These are phyloP conservation scores for Belgica antarctica DNA, from an alignment of 2,888 invertebrate genomes.

Conservation along the genomic window DNA sequence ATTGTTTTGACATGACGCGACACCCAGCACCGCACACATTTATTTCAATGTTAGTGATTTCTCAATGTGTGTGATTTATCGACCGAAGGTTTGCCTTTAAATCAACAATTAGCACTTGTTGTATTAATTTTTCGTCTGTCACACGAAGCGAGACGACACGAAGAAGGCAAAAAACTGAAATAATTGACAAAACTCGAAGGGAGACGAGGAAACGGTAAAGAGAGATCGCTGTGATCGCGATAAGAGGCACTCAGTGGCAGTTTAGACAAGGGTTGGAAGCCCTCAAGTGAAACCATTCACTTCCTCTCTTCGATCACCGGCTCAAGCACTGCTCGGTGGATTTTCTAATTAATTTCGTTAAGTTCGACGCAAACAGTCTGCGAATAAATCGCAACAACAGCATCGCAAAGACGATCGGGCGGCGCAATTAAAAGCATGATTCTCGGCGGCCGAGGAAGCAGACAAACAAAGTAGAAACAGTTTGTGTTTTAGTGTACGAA, in stretches of 20 bases:
- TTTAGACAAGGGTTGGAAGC: constrained; percentile 20
- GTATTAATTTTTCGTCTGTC: neutral
- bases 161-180: neutral
- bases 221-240: neutral
- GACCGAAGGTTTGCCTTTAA: neutral
- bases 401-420: neutral
- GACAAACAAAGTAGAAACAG: constrained; percentile 28
- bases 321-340: neutral
- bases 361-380: constrained; percentile 6
- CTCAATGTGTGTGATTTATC: neutral
- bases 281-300: constrained; percentile 32
- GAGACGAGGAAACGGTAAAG: constrained; percentile 8
- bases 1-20: constrained; percentile 22
- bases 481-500: constrained; percentile 21
- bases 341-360: constrained; percentile 8
- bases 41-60: constrained; percentile 3
- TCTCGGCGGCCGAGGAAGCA: too few species aligned
- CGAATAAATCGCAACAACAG: neutral
- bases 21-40: neutral
- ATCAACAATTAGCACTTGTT: constrained; percentile 28
- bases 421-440: constrained; percentile 10
- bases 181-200: too few species aligned
- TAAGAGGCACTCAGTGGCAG: constrained; percentile 15
- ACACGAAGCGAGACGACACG: neutral
- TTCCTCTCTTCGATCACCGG: constrained; percentile 27